phyloP scores from a whole-genome alignment of 2,888 invertebrate genomes.

The Lasiommata megera region DNA sequence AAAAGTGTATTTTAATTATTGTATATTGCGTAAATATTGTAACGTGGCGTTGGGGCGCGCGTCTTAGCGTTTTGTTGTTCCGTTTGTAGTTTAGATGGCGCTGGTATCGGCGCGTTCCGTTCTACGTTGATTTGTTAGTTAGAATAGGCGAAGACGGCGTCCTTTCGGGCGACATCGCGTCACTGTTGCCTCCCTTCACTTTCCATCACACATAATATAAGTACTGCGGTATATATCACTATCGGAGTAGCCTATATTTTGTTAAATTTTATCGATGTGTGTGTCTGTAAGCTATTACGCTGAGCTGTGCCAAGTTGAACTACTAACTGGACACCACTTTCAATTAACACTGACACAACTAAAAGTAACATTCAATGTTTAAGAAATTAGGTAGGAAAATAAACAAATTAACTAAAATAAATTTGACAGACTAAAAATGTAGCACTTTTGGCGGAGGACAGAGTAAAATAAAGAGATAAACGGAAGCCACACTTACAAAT shows the following conservation, averaged over 20 bases:
- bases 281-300: conserved; percentile 66
- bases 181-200: conserved; percentile 72
- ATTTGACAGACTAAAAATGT: background rate
- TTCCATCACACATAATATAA: conserved; percentile 63
- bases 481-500: background rate
- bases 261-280: conserved; percentile 76
- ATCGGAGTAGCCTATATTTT: conserved; percentile 77
- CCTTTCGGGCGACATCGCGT: conserved; percentile 43
- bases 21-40: conserved; percentile 68
- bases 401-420: background rate
- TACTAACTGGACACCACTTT: background rate
- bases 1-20: conserved; percentile 80
- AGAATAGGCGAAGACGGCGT: conserved; percentile 37
- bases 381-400: too few species aligned
- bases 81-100: conserved; percentile 37
- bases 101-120: conserved; percentile 33
- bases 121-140: conserved; percentile 36
- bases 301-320: conserved; percentile 45
- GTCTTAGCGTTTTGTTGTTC: conserved; percentile 44
- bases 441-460: background rate
- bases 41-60: conserved; percentile 45
- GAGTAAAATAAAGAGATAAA: background rate
- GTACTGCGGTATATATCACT: conserved; percentile 68
- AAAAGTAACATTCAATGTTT: too few species aligned
- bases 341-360: background rate